Conservation (phyloP, 2,113 vertebrate species). For the Gallinago undulata region DNA sequence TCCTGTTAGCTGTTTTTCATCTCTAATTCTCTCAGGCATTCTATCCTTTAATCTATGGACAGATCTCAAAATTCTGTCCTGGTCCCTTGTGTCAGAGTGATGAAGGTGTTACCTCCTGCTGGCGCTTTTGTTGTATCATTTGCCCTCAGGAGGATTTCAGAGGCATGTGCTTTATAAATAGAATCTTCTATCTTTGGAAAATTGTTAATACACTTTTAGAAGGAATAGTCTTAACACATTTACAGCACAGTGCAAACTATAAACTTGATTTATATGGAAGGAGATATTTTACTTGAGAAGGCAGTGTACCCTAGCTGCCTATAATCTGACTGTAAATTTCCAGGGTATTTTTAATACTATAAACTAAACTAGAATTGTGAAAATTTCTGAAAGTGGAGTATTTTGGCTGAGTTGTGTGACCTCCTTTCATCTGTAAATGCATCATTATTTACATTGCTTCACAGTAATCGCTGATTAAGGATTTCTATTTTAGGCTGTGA, state of each 20-base stretch:
- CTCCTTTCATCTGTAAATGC: conserved; percentile 43
- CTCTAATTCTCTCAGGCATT: not conserved
- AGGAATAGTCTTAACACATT: conserved; percentile 25
- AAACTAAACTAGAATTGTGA: not conserved
- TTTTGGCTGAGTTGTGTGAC: conserved; percentile 18
- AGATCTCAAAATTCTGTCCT: not conserved
- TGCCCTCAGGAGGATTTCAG: not conserved
- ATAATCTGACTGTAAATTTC: conserved; percentile 33
- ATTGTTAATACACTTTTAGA: conserved; percentile 38
- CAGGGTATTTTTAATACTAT: not conserved
- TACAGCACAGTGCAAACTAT: not conserved
- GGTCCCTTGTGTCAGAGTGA: not conserved
- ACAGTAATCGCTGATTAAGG: conserved; percentile 32
- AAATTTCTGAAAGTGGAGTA: conserved; percentile 14
- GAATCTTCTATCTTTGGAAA: conserved; percentile 1
- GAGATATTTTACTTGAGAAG: conserved; percentile 35
- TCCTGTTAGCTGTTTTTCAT: not conserved
- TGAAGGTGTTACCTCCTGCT: not conserved
- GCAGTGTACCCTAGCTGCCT: conserved; percentile 12
- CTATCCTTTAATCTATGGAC: not conserved
- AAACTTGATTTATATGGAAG: conserved; percentile 53
- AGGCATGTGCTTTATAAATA: conserved; percentile 11
- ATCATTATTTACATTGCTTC: conserved; percentile 23
- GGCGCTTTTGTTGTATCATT: not conserved
- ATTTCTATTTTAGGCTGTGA: conserved; percentile 18